Base-by-base conservation (phyloP, 2,113 vertebrate genomes). In the Coryphaenoides rupestris region DNA sequence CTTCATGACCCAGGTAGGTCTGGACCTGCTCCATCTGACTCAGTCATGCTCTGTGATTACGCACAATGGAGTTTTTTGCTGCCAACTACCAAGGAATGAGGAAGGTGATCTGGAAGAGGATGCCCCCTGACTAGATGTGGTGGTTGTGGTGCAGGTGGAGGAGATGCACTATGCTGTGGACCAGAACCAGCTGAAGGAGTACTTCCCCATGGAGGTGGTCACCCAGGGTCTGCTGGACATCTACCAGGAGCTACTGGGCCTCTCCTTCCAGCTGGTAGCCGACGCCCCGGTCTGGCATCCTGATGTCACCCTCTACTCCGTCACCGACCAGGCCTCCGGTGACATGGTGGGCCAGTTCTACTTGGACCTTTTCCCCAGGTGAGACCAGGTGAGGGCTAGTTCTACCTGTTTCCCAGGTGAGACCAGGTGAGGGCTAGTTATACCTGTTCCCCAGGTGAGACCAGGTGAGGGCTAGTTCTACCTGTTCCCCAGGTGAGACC, bases 151-250 rank as follows among this genome's bases (percentile, higher is more conserved):
- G 2, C 74, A 87, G 87, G 96, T 98, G 91, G 96, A 98, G 87
- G 96, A 98, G 88, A 95, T 92, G 0, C 92, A 90, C 79, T 98
- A 95, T 53, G 91, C 90, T 0, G 95, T 99, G 88, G 96, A 99
- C 67, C 97, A 98, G 88, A 95, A 99, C 78, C 90, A 93, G 66
- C 79, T 99, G 59, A 98, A 98, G 91, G 96, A 98, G 83, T 99
- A 93, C 64, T 99, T 99, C 76, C 97, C 97, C 3, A 93, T 98
- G 93, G 92, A 96, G 69, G 96, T 96, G 86, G 96, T 98, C 81
- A 99, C 97, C 0, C 75, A 55, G 0, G 96, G 97, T n/a, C 89
- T 99, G 56, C 78, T 99, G 78, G 90, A 86, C 77, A 95, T 98
- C 80, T 99, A 99, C 85, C 96, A 98, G 88, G 95, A 98, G 79